Evolutionary conservation across 2,113 vertebrate genomes (phyloP).

Genomic region (Pyrgilauda ruficollis): DNA sequence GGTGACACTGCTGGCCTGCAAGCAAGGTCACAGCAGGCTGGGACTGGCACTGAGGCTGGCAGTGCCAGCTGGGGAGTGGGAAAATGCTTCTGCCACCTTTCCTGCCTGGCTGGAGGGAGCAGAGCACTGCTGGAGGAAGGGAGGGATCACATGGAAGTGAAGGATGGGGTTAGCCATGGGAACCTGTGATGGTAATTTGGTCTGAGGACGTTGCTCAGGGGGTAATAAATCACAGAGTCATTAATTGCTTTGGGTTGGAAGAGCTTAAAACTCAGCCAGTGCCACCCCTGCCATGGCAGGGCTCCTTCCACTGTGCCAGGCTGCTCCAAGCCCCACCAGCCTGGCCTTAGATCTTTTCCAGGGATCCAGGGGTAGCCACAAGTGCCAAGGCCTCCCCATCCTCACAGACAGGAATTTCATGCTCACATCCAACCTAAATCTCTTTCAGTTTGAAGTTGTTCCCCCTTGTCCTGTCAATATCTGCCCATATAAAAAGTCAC

Average conservation of each 20-base stretch:
- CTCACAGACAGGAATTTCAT: neutral
- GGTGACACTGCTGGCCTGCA: neutral
- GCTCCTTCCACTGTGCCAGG: neutral
- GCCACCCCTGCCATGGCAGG: neutral
- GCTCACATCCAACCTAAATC: neutral
- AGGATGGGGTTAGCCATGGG: neutral
- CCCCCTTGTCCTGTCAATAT: neutral
- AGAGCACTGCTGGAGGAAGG: neutral
- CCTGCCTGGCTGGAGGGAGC: neutral
- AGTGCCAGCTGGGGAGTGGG: rapidly evolving
- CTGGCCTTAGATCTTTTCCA: neutral
- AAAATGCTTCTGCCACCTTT: neutral
- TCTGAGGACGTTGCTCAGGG: neutral
- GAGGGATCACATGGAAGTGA: neutral
- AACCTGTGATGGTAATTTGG: rapidly evolving
- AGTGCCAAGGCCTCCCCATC: neutral
- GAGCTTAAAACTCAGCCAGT: neutral
- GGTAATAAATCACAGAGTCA: neutral
- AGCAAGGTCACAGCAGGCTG: neutral
- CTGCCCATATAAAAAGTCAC: neutral
- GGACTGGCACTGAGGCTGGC: rapidly evolving
- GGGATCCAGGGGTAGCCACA: neutral
- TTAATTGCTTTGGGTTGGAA: neutral
- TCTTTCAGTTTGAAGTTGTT: neutral
- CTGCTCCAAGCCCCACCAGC: rapidly evolving